A percentile compares a stretch with the other conserved stretches of the same genome.
Conservation (phyloP, 2,113 vertebrate genomes). For the Scomber japonicus region DNA sequence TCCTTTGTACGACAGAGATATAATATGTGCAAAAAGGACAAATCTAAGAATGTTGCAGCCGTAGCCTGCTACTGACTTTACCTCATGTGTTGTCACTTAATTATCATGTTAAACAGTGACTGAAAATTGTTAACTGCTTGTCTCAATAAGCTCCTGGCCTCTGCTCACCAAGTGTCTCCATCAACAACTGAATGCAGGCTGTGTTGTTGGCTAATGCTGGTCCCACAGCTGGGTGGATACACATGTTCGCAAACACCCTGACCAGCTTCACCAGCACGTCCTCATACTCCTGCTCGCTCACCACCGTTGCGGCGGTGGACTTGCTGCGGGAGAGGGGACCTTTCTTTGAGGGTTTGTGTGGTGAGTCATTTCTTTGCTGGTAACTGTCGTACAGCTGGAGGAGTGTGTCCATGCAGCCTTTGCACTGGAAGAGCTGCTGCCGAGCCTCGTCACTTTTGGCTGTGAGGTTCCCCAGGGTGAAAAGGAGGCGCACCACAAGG, state of each 20-base stretch:
- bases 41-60: background rate
- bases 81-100: background rate
- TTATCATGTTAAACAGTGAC: background rate
- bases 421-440: constrained; percentile 84
- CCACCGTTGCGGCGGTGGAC: constrained; percentile 5
- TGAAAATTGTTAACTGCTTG: too few relatives aligned
- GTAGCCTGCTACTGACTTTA: background rate
- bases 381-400: constrained; percentile 87
- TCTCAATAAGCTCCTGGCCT: background rate
- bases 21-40: background rate
- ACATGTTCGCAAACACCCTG: constrained; percentile 92
- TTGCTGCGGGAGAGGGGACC: background rate
- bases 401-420: constrained; percentile 83
- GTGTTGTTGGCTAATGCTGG: constrained; percentile 82
- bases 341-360: background rate
- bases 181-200: constrained; percentile 84
- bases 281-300: constrained; percentile 81
- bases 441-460: constrained; percentile 86
- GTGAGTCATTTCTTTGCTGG: constrained; percentile 69
- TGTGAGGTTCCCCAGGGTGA: constrained; percentile 94
- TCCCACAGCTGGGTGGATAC: constrained; percentile 88
- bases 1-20: constrained; percentile 1
- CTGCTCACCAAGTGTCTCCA: constrained; percentile 89
- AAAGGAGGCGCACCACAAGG: constrained; percentile 91
- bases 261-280: constrained; percentile 95